Base-by-base conservation (phyloP, 2,888 invertebrate species). In the Plebejus anna region DNA sequence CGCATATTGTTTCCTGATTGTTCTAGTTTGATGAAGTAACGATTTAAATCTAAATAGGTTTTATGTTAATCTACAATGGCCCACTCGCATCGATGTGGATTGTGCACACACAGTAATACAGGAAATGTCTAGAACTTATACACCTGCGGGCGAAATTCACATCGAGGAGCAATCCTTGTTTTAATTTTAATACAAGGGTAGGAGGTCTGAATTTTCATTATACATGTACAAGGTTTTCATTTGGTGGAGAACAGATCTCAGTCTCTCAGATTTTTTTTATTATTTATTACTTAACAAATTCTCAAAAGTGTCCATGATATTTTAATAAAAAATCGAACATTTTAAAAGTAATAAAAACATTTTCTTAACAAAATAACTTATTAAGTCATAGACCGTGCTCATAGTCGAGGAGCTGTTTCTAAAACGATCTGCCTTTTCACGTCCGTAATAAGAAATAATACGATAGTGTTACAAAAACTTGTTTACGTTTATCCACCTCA, bases 121-220 rank as follows among this genome's bases (percentile, higher is more conserved):
- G 92, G 92, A 93, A 92, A 92, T 84, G 90, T 90, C 89, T 82
- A 85, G 87, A 86, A 87, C 82, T 87, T 88, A 89, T 88, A 86
- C 85, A 87, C 88, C 92, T 90, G 83, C 86, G 87, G 92, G 93
- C 91, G 83, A 82, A 86, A 88, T 87, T 86, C 88, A 88, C 87
- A 88, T 88, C 87, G 90, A 88, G 86, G 88, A 89, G 89, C 90
- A 90, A 90, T 90, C 87, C 86, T 85, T 87, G 87, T 87, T 84
- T 84, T 84, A 86, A 86, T 83, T 86, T 87, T 85, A 88, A 87
- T 88, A 91, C 90, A 91, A 89, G 91, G 87, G 90, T 90, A 90
- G 88, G 90, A 90, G 90, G 90, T 88, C 88, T 87, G 86, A 75
- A 76, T 76, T 83, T 87, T 88, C 86, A 84, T 81, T 83, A 88